Evolutionary conservation across 2,888 invertebrate genomes (phyloP).

Genomic region (Melolontha melolontha): DNA sequence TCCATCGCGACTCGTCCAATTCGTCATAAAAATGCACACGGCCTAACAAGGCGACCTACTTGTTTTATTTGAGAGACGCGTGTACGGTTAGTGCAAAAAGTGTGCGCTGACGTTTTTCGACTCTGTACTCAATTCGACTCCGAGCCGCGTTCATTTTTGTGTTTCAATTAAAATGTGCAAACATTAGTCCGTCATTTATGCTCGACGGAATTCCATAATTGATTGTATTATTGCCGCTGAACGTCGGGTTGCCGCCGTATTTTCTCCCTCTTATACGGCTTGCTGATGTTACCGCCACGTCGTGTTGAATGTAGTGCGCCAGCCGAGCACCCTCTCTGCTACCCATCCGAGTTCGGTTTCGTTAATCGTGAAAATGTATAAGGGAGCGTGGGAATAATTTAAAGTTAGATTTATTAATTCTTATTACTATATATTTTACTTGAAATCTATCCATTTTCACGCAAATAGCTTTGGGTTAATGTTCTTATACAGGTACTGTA

Average conservation of each 20-base stretch:
- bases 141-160: slow-evolving; percentile 52
- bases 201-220: slow-evolving; percentile 59
- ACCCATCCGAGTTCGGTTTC: slow-evolving; percentile 10
- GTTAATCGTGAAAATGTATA: slow-evolving; percentile 13
- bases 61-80: slow-evolving; percentile 45
- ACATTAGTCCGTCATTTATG: slow-evolving; percentile 61
- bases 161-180: slow-evolving; percentile 64
- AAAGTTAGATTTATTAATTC: slow-evolving; percentile 27
- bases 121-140: not conserved
- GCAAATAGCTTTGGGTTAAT: no score
- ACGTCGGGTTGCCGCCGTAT: slow-evolving; percentile 46
- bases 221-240: slow-evolving; percentile 56
- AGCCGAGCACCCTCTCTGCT: slow-evolving; percentile 3
- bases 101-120: slow-evolving; percentile 29
- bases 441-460: not conserved
- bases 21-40: slow-evolving; percentile 63
- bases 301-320: not conserved
- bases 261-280: slow-evolving; percentile 41
- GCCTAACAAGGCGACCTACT: slow-evolving; percentile 60
- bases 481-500: no score
- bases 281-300: slow-evolving; percentile 13
- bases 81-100: slow-evolving; percentile 44
- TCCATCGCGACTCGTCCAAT: slow-evolving; percentile 54
- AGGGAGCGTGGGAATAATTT: slow-evolving; percentile 19
- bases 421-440: slow-evolving; percentile 4